phyloP scores from a whole-genome alignment of 2,797 vertebrate species.

The Pangasius macronema region DNA sequence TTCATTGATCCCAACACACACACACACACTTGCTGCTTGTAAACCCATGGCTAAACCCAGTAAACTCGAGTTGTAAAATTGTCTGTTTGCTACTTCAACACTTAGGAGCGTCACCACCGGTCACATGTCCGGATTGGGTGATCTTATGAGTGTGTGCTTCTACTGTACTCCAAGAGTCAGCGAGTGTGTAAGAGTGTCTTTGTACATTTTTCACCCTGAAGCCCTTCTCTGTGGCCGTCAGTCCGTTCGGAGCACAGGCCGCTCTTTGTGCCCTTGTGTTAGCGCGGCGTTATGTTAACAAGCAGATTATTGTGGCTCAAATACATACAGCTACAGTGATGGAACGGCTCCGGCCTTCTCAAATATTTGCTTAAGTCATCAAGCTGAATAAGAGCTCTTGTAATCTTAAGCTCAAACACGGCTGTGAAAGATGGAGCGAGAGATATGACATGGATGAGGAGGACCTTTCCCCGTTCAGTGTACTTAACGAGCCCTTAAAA shows the following conservation, averaged over 20 bases:
- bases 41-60: background rate
- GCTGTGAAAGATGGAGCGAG: too few species aligned
- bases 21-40: too few species aligned
- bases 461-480: too few species aligned
- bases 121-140: background rate
- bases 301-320: conserved; percentile 51
- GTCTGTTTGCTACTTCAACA: background rate
- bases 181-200: conserved; percentile 12
- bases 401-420: background rate
- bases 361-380: conserved; percentile 53
- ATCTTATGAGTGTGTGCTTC: conserved; percentile 1
- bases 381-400: conserved; percentile 23
- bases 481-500: too few species aligned
- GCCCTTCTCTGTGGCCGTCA: conserved; percentile 57
- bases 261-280: conserved; percentile 47
- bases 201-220: conserved; percentile 46
- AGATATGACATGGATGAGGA: background rate
- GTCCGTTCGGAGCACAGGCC: conserved; percentile 43
- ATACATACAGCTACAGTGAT: background rate
- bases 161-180: conserved; percentile 6
- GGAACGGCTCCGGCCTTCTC: conserved; percentile 17
- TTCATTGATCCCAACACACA: background rate
- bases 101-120: background rate
- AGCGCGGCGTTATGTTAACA: conserved; percentile 31
- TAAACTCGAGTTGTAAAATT: background rate